phyloP scores from a whole-genome alignment of 2,113 vertebrate genomes.

The Cinclus cinclus region DNA sequence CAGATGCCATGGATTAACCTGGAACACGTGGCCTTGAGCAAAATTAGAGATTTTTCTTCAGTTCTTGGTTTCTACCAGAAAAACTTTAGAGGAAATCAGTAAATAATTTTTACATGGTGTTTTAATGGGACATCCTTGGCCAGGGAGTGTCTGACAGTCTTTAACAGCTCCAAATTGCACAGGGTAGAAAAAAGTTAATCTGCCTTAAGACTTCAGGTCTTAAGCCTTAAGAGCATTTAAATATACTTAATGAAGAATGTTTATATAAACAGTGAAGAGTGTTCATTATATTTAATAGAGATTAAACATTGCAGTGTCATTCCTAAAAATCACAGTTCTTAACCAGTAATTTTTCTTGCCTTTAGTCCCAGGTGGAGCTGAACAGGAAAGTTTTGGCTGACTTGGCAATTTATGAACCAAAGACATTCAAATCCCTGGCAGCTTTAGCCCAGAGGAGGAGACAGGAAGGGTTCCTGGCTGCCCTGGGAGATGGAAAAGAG shows the following conservation, averaged over 20 bases:
- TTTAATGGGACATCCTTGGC: background rate
- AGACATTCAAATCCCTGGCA: conserved; percentile 87
- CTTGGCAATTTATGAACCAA: conserved; percentile 90
- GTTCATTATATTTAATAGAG: background rate
- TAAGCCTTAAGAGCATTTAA: background rate
- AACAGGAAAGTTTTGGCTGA: conserved; percentile 89
- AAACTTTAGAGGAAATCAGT: background rate
- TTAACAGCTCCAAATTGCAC: background rate
- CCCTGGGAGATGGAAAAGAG: conserved; percentile 86
- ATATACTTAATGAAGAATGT: background rate
- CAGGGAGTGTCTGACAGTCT: background rate
- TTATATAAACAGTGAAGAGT: background rate
- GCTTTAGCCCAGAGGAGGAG: conserved; percentile 83
- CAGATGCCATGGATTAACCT: background rate
- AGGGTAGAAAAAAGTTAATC: background rate
- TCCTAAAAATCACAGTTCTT: background rate
- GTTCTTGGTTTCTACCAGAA: background rate
- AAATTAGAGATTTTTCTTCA: background rate
- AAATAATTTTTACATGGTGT: background rate
- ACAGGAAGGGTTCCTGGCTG: conserved; percentile 86
- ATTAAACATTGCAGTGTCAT: background rate
- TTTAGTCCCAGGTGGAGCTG: conserved; percentile 87
- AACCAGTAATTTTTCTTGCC: background rate
- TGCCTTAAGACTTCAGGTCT: background rate
- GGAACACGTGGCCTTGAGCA: background rate